Evolutionary conservation across 92 coral and sea anemone genomes (phyloP), one percentile per base, ranked within the genome.

Genomic region (Pocillopora grandis): DNA sequence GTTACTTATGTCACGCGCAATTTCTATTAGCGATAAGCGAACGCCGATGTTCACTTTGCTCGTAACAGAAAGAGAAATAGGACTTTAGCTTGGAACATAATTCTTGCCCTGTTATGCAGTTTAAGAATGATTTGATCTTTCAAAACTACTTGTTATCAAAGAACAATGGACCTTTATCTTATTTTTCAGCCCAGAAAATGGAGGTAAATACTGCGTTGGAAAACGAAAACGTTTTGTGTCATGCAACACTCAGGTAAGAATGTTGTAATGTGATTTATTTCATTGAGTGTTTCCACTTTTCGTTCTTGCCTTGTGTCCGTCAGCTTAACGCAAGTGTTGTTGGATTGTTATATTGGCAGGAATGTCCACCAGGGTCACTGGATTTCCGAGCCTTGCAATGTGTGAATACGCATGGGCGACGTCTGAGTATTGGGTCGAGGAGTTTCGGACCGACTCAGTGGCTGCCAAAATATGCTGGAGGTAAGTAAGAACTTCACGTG

Each of bases 161-260:
- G 49, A 10, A 10, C 19, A 59, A n/a, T 14, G 5, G 35, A 67
- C 23, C 9, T 69, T 62, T 1, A 35, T 80, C 61, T 83, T 20
- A 49, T 61, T 12, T 72, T 80, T 42, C 73, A 95, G 98, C 62
- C 99, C 99, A 20, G 90, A 83, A 65, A 85, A 96, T 76, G 99
- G 99, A 2, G 99, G 99, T 57, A 77, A 66, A 65, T 96, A 92
- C 84, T 96, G 99, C 21, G 65, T 83, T 15, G 99, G 99, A 57
- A 65, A 86, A 70, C 84, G 95, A 33, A 96, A 92, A 82, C 87
- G 93, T 58, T 96, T 92, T 84, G 78, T 58, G 78, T 96, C 99
- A 17, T 96, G 99, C 66, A 90, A 93, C 65, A 77, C 95, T 21
- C 87, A 87, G 75, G 99, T 94, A 89, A 64, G 5, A 35, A 70